Conservation (phyloP, 2,888 invertebrate genomes). For the Alitta virens region DNA sequence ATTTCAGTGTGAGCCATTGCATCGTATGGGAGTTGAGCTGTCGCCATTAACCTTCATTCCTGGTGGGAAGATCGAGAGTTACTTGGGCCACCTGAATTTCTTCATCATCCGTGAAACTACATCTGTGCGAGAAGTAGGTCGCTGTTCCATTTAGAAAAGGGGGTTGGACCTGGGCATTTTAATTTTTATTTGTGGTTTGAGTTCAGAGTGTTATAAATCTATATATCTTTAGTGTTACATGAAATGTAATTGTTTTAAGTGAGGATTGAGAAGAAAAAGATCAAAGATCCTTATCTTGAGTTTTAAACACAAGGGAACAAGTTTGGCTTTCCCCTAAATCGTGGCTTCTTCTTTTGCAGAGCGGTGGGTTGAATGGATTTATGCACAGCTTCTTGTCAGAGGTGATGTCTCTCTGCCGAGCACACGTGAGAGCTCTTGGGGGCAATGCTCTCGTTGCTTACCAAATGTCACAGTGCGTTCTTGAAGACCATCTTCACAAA, state of each 20-base stretch:
- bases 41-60: constrained; percentile 79
- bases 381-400: constrained; percentile 91
- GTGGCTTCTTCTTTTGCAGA: constrained; percentile 60
- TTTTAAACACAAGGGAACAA: not conserved
- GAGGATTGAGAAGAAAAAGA: not conserved
- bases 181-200: not conserved
- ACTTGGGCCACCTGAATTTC: constrained; percentile 78
- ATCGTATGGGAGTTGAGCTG: constrained; percentile 62
- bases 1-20: constrained; percentile 2
- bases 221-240: not conserved
- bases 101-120: constrained; percentile 95
- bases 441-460: constrained; percentile 95
- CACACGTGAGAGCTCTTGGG: constrained; percentile 88
- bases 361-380: constrained; percentile 90
- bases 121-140: constrained; percentile 81
- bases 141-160: not conserved
- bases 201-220: not conserved
- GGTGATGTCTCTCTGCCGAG: constrained; percentile 86
- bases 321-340: too few species aligned
- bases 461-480: constrained; percentile 85
- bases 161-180: not conserved
- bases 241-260: not conserved
- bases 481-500: constrained; percentile 90
- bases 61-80: constrained; percentile 74
- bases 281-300: not conserved